Percentiles rank a stretch among this genome's conserved stretches.
Conservation (phyloP, 2,113 vertebrate genomes). For the western clawed frog (Xenopus tropicalis) region UCB_Xtro_10.0 CM004446.2:105337501-105338000, state of each 20-base stretch:
- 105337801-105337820: conserved; percentile 80
- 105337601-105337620: conserved; percentile 75
- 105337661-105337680: conserved; percentile 85
- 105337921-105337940: conserved; percentile 81
- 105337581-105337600: conserved; percentile 77
- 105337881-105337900: conserved; percentile 85
- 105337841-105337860: conserved; percentile 68
- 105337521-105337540: conserved; percentile 80
- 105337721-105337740: conserved; percentile 99
- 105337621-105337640: conserved; percentile 89
- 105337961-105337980: conserved; percentile 81
- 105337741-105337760: conserved; percentile 90
- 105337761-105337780: conserved; percentile 75
- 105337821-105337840: conserved; percentile 77
- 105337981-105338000: conserved; percentile 82
- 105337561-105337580: conserved; percentile 90
- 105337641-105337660: conserved; percentile 86
- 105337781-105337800: conserved; percentile 85
- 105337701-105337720: conserved; percentile 79
- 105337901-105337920: conserved; percentile 72
- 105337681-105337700: conserved; percentile 73
- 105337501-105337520: conserved; percentile 70
- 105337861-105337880: conserved; percentile 80
- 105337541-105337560: conserved; percentile 93
- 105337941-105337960: conserved; percentile 88